Conservation (phyloP, 2,888 invertebrate species). For the Fragum fragum region DNA sequence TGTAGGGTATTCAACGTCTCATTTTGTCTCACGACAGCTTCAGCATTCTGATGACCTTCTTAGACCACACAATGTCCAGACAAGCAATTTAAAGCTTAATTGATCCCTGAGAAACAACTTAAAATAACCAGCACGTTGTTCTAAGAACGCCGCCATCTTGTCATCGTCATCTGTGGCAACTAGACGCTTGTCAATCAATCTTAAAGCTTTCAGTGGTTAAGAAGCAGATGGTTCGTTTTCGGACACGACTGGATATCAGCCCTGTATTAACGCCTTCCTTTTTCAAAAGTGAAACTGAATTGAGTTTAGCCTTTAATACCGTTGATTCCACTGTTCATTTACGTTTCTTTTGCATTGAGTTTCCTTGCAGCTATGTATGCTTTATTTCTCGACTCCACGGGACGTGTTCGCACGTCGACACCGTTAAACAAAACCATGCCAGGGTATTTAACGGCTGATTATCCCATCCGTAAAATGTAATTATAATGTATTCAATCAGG, state of each 20-base stretch:
- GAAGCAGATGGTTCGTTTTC: slow-evolving; percentile 23
- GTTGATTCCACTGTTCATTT: background rate
- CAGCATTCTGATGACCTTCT: background rate
- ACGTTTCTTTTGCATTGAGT: background rate
- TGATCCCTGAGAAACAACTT: slow-evolving; percentile 14
- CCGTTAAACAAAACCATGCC: slow-evolving; percentile 13
- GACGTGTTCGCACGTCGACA: slow-evolving; percentile 14
- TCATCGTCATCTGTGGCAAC: slow-evolving; percentile 52
- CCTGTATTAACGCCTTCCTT: slow-evolving; percentile 8
- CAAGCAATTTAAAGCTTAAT: slow-evolving; percentile 19
- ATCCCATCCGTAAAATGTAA: slow-evolving; percentile 24
- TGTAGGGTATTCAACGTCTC: background rate
- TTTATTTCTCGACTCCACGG: slow-evolving; percentile 12
- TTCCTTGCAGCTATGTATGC: slow-evolving; percentile 5
- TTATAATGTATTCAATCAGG: slow-evolving; percentile 19
- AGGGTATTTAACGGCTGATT: slow-evolving; percentile 20
- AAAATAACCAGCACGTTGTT: slow-evolving; percentile 2
- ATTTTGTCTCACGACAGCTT: slow-evolving; percentile 8
- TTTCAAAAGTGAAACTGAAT: background rate
- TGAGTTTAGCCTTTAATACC: background rate
- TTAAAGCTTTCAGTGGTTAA: slow-evolving; percentile 33
- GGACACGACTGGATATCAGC: background rate
- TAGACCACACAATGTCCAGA: slow-evolving; percentile 11
- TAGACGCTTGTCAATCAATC: slow-evolving; percentile 59
- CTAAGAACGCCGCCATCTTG: slow-evolving; percentile 53